Percentiles rank a stretch among this genome's conserved stretches.
phyloP scores from a whole-genome alignment of 2,888 invertebrate genomes.

The Stenodema calcarata region DNA sequence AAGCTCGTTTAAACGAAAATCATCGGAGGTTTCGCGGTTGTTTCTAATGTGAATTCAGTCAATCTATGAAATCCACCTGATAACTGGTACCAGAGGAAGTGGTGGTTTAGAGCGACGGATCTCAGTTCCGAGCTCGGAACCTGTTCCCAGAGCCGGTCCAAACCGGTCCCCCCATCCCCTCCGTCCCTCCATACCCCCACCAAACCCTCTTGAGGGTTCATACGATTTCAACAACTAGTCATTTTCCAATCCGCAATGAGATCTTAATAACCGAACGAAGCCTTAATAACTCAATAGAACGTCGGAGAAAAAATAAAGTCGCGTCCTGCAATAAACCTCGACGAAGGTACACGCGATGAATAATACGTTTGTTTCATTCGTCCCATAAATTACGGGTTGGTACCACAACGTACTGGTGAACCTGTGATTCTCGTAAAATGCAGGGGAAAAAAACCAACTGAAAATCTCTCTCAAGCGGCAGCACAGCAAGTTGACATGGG shows the following conservation, averaged over 20 bases:
- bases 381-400: no score
- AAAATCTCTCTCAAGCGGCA: no score
- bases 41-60: not conserved
- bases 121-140: not conserved
- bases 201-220: not conserved
- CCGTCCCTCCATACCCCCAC: not conserved
- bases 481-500: no score
- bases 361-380: no score
- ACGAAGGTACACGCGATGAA: no score
- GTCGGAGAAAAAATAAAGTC: not conserved
- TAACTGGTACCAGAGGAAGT: not conserved
- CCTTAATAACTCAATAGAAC: conserved; percentile 47
- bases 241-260: conserved; percentile 50
- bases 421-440: no score
- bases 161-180: not conserved
- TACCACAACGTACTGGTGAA: no score
- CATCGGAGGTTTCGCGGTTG: no score
- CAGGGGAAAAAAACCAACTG: no score
- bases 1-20: not conserved
- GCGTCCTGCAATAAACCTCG: no score
- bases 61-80: not conserved
- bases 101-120: not conserved
- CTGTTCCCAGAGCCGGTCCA: not conserved
- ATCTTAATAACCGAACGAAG: conserved; percentile 43
- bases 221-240: conserved; percentile 36